Conservation (phyloP, 2,888 invertebrate species). For the Caenorhabditis sinica region DNA sequence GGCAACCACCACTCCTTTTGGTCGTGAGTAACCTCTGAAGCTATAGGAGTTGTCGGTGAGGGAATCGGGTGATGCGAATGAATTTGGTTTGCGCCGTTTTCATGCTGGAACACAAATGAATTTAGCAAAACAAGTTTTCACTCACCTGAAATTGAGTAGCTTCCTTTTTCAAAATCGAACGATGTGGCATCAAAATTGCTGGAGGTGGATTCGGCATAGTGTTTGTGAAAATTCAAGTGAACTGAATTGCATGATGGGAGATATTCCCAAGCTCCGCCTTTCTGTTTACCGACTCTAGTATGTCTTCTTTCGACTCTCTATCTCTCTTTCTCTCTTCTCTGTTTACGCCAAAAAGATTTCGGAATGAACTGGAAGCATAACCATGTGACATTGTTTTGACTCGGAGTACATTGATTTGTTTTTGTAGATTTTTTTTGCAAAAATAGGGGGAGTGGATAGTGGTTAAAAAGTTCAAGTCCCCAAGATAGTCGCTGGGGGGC, state of each 20-base stretch:
- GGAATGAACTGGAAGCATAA: constrained; percentile 16
- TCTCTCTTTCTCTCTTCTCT: background rate
- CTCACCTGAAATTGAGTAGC: background rate
- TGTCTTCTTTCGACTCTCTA: background rate
- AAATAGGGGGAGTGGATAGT: too few species aligned
- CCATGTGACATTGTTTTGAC: constrained; percentile 24
- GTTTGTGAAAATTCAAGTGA: too few species aligned
- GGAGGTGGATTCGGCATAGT: constrained; percentile 5
- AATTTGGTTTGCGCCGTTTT: background rate
- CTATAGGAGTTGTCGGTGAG: background rate
- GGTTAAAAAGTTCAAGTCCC: too few species aligned
- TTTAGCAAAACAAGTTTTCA: background rate
- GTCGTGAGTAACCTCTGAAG: constrained; percentile 3
- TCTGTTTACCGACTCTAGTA: constrained; percentile 9
- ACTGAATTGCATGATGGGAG: background rate
- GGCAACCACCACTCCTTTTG: constrained; percentile 40
- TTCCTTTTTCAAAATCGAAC: constrained; percentile 7
- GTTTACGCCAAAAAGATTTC: background rate
- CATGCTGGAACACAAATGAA: background rate
- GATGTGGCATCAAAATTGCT: background rate
- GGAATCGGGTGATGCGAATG: too few species aligned
- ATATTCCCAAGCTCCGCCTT: constrained; percentile 5
- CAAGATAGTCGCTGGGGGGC: too few species aligned
- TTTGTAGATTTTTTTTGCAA: too few species aligned
- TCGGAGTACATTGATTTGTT: constrained; percentile 14